Evolutionary conservation across 2,797 vertebrate species (phyloP).

Genomic region (Xenentodon cancila): DNA sequence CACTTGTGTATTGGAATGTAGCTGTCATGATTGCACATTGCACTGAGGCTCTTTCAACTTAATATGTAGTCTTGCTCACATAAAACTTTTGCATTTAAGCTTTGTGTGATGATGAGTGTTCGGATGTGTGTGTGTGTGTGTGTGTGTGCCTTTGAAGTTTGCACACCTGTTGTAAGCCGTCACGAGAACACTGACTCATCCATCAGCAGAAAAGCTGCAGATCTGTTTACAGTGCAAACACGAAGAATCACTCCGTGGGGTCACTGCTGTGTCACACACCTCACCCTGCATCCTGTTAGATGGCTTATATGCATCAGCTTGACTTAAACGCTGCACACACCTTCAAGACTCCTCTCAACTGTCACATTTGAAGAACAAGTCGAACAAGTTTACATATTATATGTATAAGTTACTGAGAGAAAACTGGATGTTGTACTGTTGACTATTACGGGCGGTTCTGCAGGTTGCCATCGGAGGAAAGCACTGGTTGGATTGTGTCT

Average conservation of each 20-base stretch:
- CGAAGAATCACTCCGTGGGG: constrained; percentile 27
- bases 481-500: no score
- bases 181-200: constrained; percentile 61
- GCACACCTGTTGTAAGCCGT: constrained; percentile 74
- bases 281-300: constrained; percentile 9
- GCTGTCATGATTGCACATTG: constrained; percentile 23
- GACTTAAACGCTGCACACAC: constrained; percentile 6
- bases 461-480: no score
- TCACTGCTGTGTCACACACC: constrained; percentile 36
- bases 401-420: no score
- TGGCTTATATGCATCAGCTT: neutral
- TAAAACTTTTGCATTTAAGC: constrained; percentile 34
- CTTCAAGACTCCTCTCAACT: neutral
- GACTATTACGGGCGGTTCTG: no score
- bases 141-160: constrained; percentile 55
- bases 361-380: no score
- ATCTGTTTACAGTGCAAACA: constrained; percentile 64
- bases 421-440: no score
- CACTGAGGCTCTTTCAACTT: constrained; percentile 35
- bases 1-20: constrained; percentile 32
- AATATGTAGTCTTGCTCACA: constrained; percentile 36
- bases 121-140: constrained; percentile 1
- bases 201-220: constrained; percentile 28
- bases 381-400: no score
- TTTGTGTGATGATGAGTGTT: constrained; percentile 14